These are phyloP conservation scores for Crotalus tigris DNA, from an alignment of 2,113 vertebrate genomes.

Conservation along the genomic window DNA sequence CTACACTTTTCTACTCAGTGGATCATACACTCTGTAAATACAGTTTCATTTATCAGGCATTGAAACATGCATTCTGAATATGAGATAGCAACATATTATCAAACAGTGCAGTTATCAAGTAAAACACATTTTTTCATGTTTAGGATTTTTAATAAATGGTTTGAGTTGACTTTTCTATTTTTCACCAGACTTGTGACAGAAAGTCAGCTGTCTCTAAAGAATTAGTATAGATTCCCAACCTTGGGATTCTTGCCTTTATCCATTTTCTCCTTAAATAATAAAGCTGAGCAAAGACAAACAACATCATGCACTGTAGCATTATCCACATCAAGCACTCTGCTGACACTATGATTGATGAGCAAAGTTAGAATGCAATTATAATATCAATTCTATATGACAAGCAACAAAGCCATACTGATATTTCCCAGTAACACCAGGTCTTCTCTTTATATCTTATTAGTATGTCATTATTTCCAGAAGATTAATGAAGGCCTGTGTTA, in stretches of 20 bases:
- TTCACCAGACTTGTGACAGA: constrained; percentile 12
- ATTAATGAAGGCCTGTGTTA: neutral
- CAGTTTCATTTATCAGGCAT: neutral
- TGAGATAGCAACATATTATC: neutral
- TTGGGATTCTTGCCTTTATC: neutral
- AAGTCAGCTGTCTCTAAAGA: neutral
- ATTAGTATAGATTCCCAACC: neutral
- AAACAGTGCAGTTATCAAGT: neutral
- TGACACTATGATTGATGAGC: constrained; percentile 6
- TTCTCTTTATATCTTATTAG: neutral
- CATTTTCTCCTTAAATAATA: neutral
- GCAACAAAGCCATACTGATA: neutral
- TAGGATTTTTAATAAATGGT: neutral
- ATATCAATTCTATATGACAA: constrained; percentile 26
- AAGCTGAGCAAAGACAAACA: neutral
- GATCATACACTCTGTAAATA: neutral
- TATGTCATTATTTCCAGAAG: constrained; percentile 33
- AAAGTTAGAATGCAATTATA: constrained; percentile 33
- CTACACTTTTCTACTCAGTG: neutral
- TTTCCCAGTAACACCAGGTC: neutral
- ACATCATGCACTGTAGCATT: neutral
- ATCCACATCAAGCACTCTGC: neutral
- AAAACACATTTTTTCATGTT: neutral
- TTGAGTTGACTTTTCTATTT: neutral
- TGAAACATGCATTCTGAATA: neutral